phyloP scores from a whole-genome alignment of 2,113 vertebrate species.

The Columba livia region DNA sequence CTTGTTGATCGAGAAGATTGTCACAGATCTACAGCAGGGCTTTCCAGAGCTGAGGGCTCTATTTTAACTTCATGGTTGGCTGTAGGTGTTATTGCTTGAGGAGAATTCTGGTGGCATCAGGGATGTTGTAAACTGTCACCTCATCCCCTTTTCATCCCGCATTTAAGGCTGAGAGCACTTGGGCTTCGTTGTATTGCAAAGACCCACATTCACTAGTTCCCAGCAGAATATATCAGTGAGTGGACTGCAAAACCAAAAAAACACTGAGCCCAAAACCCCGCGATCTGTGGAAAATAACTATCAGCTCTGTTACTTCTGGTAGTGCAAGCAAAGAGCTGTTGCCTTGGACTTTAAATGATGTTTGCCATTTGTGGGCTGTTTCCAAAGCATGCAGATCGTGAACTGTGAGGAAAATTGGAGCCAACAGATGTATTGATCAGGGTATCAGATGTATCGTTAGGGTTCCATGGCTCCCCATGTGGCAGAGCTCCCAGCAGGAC shows the following conservation, averaged over 20 bases:
- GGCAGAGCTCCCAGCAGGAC: background rate
- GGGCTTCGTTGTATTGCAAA: background rate
- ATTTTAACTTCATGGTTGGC: background rate
- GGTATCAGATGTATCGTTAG: background rate
- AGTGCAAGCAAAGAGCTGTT: background rate
- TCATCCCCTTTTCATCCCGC: fast-evolving
- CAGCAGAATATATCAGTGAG: background rate
- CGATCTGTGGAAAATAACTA: background rate
- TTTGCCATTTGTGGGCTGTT: background rate
- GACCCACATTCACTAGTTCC: fast-evolving
- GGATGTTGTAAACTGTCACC: background rate
- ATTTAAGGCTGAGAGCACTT: background rate
- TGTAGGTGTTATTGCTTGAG: background rate
- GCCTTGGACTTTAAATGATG: background rate
- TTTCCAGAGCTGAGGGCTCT: background rate
- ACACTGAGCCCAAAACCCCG: background rate
- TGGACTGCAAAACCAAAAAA: background rate
- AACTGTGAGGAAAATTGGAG: background rate
- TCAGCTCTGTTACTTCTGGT: background rate
- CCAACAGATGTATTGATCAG: background rate
- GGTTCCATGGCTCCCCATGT: fast-evolving
- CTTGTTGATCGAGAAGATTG: background rate
- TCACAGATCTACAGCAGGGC: background rate
- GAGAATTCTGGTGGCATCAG: background rate
- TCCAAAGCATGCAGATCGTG: background rate